Evolutionary conservation across 2,797 vertebrate genomes (phyloP).

Genomic region (Coluber constrictor): DNA sequence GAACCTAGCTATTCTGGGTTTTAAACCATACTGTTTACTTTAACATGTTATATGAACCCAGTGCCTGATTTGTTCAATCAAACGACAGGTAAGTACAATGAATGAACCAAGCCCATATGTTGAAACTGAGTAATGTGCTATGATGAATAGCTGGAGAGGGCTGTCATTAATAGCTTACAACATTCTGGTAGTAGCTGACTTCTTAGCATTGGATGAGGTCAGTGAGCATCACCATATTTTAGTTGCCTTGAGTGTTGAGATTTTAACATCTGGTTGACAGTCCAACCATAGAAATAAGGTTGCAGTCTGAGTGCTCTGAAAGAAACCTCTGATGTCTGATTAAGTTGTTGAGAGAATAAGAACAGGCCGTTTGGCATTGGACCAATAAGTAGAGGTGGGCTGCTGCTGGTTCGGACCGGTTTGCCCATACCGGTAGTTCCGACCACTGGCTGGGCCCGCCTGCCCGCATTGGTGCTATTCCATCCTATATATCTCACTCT

Average conservation of each 20-base stretch:
- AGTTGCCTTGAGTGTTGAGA: background rate
- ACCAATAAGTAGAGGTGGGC: background rate
- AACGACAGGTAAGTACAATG: background rate
- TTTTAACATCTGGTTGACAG: background rate
- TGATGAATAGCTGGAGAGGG: background rate
- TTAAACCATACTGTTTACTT: background rate
- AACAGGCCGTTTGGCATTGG: background rate
- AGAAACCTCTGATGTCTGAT: background rate
- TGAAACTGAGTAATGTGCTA: background rate
- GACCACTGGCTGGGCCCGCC: no score
- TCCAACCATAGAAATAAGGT: background rate
- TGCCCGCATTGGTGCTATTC: no score
- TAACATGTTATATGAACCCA: background rate
- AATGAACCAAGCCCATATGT: background rate
- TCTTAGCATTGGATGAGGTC: background rate
- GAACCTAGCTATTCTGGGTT: background rate
- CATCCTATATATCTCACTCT: no score
- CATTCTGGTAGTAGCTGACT: background rate
- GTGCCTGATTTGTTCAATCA: background rate
- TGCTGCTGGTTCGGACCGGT: no score
- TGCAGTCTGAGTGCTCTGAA: background rate
- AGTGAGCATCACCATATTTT: background rate
- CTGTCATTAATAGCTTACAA: background rate
- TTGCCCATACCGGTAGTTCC: no score
- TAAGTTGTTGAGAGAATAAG: background rate